Evolutionary conservation across 2,797 vertebrate genomes (phyloP), one percentile per base, ranked within the genome.

Genomic region (Pempheris klunzingeri): DNA sequence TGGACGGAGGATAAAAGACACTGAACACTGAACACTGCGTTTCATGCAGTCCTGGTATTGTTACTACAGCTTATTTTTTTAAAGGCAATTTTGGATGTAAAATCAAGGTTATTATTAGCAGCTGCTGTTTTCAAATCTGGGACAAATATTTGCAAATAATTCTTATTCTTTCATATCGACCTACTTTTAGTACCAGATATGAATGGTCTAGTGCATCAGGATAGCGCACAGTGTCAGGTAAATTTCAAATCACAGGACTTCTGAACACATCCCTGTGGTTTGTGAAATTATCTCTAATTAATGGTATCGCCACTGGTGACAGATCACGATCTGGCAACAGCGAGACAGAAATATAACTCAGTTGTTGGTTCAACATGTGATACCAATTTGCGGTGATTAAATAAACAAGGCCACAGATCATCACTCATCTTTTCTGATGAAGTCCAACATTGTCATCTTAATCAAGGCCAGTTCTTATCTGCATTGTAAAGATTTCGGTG

Each of bases 1-100:
- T 63, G 54, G 71, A 84, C 68, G 62, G 78, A 80, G 79, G 67
- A 88, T 67, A 24, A 71, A 66, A 59, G 18, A 66, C 41, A 13
- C 53, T 9, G 18, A 6, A 32, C 30, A 66, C 71, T 65, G 28
- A 78, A 71, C 18, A 18, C 24, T 47, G 50, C 26, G 59, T 71
- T 73, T 75, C 22, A 43, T 30, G 38, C n/a, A 32, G 63, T 11
- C 22, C 24, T 65, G 6, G 14, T 6, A 22, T 66, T 46, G 50
- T 55, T 30, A 44, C 47, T 8, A 10, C 17, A 36, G 30, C 14
- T n/a, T n/a, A 32, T 6, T 26, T 61, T 28, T 71, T 68, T 60
- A 34, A 12, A 11, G 13, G 43, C 7, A 52, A 50, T 39, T 53
- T 47, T 55, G 36, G 5, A 62, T 68, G 58, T 62, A 58, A 77